Evolutionary conservation across 64 coral and sea anemone genomes (phyloP), one percentile per base, ranked within the genome.

Genomic region (Pocillopora damicornis): DNA sequence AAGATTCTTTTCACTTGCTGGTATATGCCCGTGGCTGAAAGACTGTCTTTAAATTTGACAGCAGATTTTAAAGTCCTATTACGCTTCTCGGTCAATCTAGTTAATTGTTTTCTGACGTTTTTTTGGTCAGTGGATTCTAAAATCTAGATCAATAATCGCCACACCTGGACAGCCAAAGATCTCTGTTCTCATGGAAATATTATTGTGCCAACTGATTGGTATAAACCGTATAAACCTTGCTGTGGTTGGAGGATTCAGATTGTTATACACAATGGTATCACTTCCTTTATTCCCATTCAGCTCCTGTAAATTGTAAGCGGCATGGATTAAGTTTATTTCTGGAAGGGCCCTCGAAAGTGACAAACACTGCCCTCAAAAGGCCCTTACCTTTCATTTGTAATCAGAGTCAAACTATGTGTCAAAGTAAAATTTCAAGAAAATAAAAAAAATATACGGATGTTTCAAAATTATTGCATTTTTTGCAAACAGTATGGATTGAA

Each of bases 151-250:
- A 8, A 71, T 71, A 25, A 51, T 71, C 20, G 25, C 22, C 5
- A 30, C 30, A 71, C 67, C 67, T 71, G 67, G 67, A 68, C 86
- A 88, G 13, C 86, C 86, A 65, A 77, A 88, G 35, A 26, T 35
- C n/a, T 88, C 61, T 4, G 77, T 16, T 75, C 86, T 60, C 74
- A 77, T 77, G 10, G 86, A 88, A 1, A 88, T 88, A 5, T 77
- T 42, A 35, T 16, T 18, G 60, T 63, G 20, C 86, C 86, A 88
- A n/a, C 22, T 1, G 14, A 17, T 58, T 77, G 74, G 72, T 17
- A 60, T 60, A 18, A 88, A 9, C 0, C 86, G 72, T 22, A 88
- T 18, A 88, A 30, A 88, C 30, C 86, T 73, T 8, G 86, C 22
- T 26, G 51, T 16, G 13, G 73, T 71, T 23, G 37, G 30, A 17